Evolutionary conservation across 1,140 invertebrate genomes (phyloP), one percentile per base, ranked within the genome.

Genomic region (Trypoxylus dichotomus): DNA sequence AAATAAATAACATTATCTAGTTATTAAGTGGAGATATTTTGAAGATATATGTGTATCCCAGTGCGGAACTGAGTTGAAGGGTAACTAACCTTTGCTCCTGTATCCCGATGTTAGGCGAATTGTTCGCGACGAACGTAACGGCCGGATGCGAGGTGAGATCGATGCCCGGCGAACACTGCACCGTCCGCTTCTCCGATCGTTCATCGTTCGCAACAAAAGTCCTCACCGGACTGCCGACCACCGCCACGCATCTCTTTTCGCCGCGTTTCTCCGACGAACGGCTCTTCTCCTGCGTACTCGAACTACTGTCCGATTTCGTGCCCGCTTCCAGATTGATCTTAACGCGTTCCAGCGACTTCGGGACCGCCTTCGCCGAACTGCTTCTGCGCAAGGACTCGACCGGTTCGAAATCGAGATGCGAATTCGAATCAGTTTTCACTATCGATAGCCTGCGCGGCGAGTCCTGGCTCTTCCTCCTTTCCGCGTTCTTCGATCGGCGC

Each of bases 131-230:
- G 68, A 81, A 85, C 10, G 84, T 85, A 27, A 85, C 85, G 25
- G 81, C 82, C 0, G 84, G 84, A 82, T 85, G 83, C 15, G 83
- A 80, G n/a, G 82, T 82, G 19, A 85, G 74, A 78, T 85, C 85
- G 1, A 84, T 80, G 10, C 25, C 25, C 19, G 81, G 82, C 37
- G 84, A 85, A 79, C 84, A 83, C 75, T 79, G 79, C 19, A 80
- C 54, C 75, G 74, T 78, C 27, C 60, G 21, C 5, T 13, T 24
- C 60, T 21, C 47, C 13, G 13, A n/a, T n/a, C 47, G 1, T 42
- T 83, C 80, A 5, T 82, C 77, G 13, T 74, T 43, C 32, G 15
- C 32, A n/a, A 74, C 19, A 10, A 74, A 74, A 32, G 72, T 42
- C 72, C 73, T 58, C 8, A 37, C 68, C 2, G 68, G 27, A 75